Base-by-base conservation (phyloP, 2,888 invertebrate species). In the Lordiphosa fenestrarum region DNA sequence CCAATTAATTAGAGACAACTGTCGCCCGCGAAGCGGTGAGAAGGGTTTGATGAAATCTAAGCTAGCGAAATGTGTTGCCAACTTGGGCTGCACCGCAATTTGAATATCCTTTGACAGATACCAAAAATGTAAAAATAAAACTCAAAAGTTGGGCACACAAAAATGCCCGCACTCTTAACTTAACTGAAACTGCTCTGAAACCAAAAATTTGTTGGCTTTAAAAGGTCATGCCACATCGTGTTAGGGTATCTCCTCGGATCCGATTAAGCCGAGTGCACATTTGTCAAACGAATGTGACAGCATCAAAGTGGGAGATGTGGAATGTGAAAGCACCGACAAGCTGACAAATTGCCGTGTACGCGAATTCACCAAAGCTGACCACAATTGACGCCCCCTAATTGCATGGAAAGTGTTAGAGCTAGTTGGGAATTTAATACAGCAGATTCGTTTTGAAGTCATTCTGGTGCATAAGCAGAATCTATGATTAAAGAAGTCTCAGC, bases 1-100 rank as follows among this genome's bases (percentile, higher is more conserved):
- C 60, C 81, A 73, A 73, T 81, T 76, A 76, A 76, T 76, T 76
- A 76, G 69, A 65, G 62, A 37, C 62, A 63, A 56, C 39, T 53
- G 51, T 60, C 52, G 53, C 33, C 40, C 30, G 30, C 30, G 30
- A 47, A 55, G 36, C 13, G 37, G 49, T 38, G 23, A 38, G 48
- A 23, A 30, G 38, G 23, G 38, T 38, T 38, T 37, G 23, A 38
- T 38, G 48, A 48, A 48, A 41, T 46, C 49, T 25, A 36, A n/a
- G 49, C 44, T 19, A 49, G 13, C 36, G 23, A 19, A 50, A 61
- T 9, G 30, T 30, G 30, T 30, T 30, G 30, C 3, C 30, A 9
- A 30, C 30, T 30, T 30, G 7, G 30, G 30, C 9, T 3, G 3
- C 30, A 30, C 7, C 30, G 30, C 7, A 9, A 30, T 9, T 9